A percentile compares a stretch with the other conserved stretches of the same genome.
phyloP scores from a whole-genome alignment of 2,888 invertebrate species.

The Papilio elwesi region DNA sequence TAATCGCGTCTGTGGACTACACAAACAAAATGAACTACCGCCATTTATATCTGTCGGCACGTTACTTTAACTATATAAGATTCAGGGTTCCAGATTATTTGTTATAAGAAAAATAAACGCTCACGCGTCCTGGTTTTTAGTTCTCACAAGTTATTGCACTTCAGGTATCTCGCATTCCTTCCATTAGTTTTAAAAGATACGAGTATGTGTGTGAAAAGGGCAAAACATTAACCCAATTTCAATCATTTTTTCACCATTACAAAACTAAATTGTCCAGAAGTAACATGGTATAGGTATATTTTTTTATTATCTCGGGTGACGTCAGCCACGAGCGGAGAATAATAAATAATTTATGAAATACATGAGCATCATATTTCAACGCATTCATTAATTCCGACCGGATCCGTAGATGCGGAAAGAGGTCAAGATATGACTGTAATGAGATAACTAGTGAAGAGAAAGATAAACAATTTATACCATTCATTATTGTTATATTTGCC shows the following conservation, averaged over 20 bases:
- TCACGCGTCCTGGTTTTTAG: too few species aligned
- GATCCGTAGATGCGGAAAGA: slow-evolving; percentile 17
- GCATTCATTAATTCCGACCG: slow-evolving; percentile 27
- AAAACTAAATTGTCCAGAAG: background rate
- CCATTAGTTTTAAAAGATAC: too few species aligned
- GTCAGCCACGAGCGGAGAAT: background rate
- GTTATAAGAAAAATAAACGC: too few species aligned
- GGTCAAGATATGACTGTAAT: slow-evolving; percentile 27
- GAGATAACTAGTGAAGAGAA: slow-evolving; percentile 25
- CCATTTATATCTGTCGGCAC: too few species aligned
- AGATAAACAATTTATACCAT: slow-evolving; percentile 21
- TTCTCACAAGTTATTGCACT: too few species aligned
- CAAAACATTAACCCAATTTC: background rate
- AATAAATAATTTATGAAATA: slow-evolving; percentile 19
- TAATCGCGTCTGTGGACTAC: too few species aligned
- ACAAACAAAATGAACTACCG: too few species aligned
- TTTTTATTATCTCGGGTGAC: background rate
- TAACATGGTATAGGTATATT: background rate
- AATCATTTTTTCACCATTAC: background rate
- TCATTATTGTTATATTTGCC: slow-evolving; percentile 4
- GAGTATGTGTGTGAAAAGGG: background rate
- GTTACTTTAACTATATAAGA: too few species aligned
- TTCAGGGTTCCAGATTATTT: too few species aligned
- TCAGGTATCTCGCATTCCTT: too few species aligned
- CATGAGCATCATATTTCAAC: slow-evolving; percentile 9